These are phyloP conservation scores for Lophura nycthemera DNA, from an alignment of 2,113 vertebrate species.

Conservation along the genomic window DNA sequence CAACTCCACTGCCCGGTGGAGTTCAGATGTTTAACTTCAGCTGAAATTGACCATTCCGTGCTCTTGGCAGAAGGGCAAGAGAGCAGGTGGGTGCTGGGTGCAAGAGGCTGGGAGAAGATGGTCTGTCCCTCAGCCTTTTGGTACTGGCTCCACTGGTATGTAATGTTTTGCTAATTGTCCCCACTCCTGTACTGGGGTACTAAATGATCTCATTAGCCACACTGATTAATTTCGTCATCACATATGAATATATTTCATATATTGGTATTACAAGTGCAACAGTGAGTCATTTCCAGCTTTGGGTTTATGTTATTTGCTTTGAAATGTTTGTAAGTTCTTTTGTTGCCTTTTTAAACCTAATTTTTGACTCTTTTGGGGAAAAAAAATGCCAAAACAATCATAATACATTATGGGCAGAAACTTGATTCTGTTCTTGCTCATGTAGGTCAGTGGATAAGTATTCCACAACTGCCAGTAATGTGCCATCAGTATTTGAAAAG, in stretches of 20 bases:
- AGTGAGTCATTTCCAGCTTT: not conserved
- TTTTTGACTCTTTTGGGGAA: not conserved
- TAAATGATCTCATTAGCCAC: not conserved
- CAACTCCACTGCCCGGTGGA: too few species aligned
- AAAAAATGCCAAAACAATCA: not conserved
- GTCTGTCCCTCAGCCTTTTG: not conserved
- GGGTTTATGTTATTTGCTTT: not conserved
- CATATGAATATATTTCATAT: not conserved
- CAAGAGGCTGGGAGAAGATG: not conserved
- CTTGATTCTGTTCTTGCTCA: not conserved
- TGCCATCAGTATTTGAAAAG: slow-evolving; percentile 24
- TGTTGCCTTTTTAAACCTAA: not conserved
- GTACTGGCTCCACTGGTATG: rapidly evolving
- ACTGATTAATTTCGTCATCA: not conserved
- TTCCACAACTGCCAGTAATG: not conserved
- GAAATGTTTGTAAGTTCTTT: not conserved
- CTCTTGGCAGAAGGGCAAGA: not conserved
- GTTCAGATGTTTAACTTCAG: not conserved
- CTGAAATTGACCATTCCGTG: not conserved
- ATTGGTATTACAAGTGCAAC: not conserved
- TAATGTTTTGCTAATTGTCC: rapidly evolving
- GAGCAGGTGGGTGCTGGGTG: not conserved
- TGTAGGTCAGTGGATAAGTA: not conserved
- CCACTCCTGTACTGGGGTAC: not conserved
- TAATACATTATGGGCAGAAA: not conserved